These are phyloP conservation scores for Rhagonycha fulva DNA, from an alignment of 2,888 invertebrate genomes.

Conservation along the genomic window DNA sequence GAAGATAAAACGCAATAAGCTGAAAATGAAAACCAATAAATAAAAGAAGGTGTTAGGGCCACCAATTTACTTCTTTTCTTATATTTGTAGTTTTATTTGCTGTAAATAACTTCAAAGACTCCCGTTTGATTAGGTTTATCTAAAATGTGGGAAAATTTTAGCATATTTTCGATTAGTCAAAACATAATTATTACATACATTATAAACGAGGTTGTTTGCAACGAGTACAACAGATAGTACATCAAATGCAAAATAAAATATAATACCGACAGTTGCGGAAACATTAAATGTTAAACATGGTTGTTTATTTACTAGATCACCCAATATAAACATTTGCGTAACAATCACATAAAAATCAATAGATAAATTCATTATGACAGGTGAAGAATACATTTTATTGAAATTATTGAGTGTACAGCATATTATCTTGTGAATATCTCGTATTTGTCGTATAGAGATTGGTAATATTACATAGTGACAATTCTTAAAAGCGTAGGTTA, in stretches of 20 bases:
- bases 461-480: background rate
- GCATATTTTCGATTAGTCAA: background rate
- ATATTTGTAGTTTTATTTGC: background rate
- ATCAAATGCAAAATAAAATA: background rate
- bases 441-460: background rate
- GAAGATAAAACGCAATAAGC: background rate
- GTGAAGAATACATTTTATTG: background rate
- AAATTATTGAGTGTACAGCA: background rate
- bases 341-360: background rate
- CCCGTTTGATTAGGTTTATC: background rate
- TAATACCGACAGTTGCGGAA: background rate
- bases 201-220: background rate
- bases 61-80: background rate
- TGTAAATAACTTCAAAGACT: background rate
- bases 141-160: background rate
- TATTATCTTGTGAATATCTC: background rate
- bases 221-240: background rate
- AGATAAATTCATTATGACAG: background rate
- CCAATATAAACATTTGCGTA: background rate
- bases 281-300: background rate
- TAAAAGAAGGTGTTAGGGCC: background rate
- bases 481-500: background rate
- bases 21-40: background rate
- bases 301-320: background rate
- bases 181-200: background rate